These are phyloP conservation scores for Pedetes capensis DNA, from an alignment of 2,113 vertebrate genomes.

Conservation along the genomic window DNA sequence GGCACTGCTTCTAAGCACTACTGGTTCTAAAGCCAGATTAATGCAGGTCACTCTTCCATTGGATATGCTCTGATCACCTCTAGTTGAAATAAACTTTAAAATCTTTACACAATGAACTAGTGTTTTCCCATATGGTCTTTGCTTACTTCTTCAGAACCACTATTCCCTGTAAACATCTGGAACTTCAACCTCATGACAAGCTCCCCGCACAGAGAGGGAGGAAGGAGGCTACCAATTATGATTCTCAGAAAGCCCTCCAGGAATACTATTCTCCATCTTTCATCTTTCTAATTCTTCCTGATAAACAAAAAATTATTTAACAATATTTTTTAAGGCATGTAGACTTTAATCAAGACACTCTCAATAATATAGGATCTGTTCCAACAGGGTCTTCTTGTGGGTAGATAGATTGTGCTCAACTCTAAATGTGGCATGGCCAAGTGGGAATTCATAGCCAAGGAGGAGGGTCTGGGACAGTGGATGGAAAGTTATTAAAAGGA, in stretches of 20 bases:
- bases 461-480: neutral
- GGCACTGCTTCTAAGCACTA: neutral
- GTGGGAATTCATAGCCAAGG: neutral
- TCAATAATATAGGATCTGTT: neutral
- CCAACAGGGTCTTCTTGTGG: neutral
- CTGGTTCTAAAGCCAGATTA: neutral
- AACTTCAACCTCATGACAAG: neutral
- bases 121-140: neutral
- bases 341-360: neutral
- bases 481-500: neutral
- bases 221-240: too few relatives aligned
- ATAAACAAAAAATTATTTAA: neutral
- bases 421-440: neutral
- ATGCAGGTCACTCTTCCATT: neutral
- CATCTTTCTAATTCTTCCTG: neutral
- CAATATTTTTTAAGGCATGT: neutral
- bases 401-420: neutral
- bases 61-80: neutral
- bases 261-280: neutral
- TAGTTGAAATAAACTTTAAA: neutral
- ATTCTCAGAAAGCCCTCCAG: neutral
- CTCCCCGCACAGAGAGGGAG: too few relatives aligned
- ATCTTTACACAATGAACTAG: neutral
- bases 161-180: neutral
- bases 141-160: neutral